These are phyloP conservation scores for Cricetomys ansorgei DNA, from an alignment of 2,113 vertebrate genomes.

Conservation along the genomic window DNA sequence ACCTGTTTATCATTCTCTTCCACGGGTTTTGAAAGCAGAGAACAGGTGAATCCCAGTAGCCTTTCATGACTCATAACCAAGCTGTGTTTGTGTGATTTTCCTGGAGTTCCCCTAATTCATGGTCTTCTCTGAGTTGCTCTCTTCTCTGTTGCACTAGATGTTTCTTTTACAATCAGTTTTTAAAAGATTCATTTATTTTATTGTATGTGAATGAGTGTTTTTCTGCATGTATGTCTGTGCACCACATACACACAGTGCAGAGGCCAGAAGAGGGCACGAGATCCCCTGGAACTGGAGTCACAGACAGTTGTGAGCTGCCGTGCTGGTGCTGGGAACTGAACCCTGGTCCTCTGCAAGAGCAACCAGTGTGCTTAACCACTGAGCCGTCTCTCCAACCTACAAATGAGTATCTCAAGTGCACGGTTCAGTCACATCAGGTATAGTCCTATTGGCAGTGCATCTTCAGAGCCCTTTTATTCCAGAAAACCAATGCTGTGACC, in stretches of 20 bases:
- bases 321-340: not conserved
- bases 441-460: not conserved
- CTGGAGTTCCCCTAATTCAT: not conserved
- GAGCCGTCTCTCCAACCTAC: not conserved
- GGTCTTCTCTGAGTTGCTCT: not conserved
- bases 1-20: not conserved
- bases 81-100: not conserved
- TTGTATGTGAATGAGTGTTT: not conserved
- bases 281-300: not conserved
- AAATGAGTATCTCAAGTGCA: not conserved
- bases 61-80: slow-evolving; percentile 8
- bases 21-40: slow-evolving; percentile 14
- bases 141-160: not conserved
- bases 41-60: not conserved
- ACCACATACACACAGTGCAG: not conserved
- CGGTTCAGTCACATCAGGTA: not conserved
- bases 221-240: not conserved
- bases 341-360: not conserved
- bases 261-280: not conserved
- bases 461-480: not conserved
- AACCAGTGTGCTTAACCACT: not conserved
- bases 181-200: not conserved
- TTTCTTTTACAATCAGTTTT: not conserved
- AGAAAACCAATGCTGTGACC: not conserved
- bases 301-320: not conserved